Evolutionary conservation across 2,797 vertebrate genomes (phyloP).

Genomic region (Tragopan temminckii): DNA sequence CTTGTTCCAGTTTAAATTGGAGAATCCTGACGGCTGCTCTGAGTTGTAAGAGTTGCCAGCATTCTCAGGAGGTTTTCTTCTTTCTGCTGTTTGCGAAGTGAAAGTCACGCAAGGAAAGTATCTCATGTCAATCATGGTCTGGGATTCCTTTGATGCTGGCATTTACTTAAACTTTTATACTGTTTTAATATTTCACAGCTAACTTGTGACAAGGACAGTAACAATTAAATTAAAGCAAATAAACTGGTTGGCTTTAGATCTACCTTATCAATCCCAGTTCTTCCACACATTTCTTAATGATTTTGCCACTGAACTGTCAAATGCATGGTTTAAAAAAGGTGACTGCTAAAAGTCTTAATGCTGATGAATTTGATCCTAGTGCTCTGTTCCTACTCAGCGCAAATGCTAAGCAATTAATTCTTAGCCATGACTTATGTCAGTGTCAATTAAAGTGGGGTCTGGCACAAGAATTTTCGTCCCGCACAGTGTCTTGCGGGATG

Average conservation of each 20-base stretch:
- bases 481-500: not conserved
- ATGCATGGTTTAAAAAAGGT: conserved; percentile 22
- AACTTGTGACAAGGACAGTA: conserved; percentile 21
- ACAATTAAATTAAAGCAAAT: conserved; percentile 64
- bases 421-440: not conserved
- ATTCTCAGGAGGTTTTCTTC: conserved; percentile 47
- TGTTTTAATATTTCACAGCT: conserved; percentile 50
- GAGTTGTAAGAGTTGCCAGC: conserved; percentile 18
- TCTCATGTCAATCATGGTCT: not conserved
- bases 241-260: conserved; percentile 21
- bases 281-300: not conserved
- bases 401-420: conserved; percentile 23
- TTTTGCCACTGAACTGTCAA: conserved; percentile 10
- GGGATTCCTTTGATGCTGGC: conserved; percentile 43
- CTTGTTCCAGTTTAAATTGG: conserved; percentile 23
- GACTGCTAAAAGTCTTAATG: not conserved
- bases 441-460: not conserved
- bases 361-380: conserved; percentile 3
- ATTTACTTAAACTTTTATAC: conserved; percentile 48
- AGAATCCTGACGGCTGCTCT: conserved; percentile 32
- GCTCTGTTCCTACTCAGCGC: not conserved
- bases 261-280: conserved; percentile 6
- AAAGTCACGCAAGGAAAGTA: conserved; percentile 29
- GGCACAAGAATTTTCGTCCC: not conserved
- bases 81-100: conserved; percentile 15